Conservation (phyloP, 2,113 vertebrate species). For the Eurypyga helias region DNA sequence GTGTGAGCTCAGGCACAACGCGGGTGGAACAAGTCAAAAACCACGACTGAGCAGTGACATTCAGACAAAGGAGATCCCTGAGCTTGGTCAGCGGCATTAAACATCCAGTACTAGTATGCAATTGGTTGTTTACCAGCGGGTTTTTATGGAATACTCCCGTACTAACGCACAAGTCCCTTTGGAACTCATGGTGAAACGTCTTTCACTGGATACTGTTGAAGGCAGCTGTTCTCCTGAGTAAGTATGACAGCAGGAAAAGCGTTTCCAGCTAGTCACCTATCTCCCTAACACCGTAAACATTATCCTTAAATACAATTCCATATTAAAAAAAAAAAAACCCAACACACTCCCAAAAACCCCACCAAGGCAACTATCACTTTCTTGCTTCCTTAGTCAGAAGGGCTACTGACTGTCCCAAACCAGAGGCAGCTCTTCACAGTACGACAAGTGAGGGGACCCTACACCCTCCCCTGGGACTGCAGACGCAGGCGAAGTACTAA, state of each 20-base stretch:
- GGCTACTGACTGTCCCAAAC: background rate
- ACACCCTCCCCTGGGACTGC: background rate
- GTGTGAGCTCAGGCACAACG: accelerated
- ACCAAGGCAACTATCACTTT: background rate
- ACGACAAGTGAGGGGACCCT: background rate
- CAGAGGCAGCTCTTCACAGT: background rate
- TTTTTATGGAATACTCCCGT: background rate
- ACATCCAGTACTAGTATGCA: accelerated
- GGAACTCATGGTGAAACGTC: background rate
- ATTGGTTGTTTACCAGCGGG: background rate
- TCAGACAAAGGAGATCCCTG: background rate
- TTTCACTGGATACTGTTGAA: background rate
- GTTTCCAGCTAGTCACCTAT: background rate
- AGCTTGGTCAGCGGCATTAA: background rate
- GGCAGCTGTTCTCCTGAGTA: background rate
- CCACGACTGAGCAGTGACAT: background rate
- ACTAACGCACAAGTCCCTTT: background rate
- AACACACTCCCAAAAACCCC: no score
- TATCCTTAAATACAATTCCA: background rate
- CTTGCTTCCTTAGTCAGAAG: background rate
- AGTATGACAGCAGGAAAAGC: background rate
- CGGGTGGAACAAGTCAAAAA: background rate
- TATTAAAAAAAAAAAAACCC: no score
- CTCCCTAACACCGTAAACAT: background rate
- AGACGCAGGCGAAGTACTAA: background rate